Evolutionary conservation across 2,113 vertebrate genomes (phyloP), one percentile per base, ranked within the genome.

Genomic region (Rhinoderma darwinii): DNA sequence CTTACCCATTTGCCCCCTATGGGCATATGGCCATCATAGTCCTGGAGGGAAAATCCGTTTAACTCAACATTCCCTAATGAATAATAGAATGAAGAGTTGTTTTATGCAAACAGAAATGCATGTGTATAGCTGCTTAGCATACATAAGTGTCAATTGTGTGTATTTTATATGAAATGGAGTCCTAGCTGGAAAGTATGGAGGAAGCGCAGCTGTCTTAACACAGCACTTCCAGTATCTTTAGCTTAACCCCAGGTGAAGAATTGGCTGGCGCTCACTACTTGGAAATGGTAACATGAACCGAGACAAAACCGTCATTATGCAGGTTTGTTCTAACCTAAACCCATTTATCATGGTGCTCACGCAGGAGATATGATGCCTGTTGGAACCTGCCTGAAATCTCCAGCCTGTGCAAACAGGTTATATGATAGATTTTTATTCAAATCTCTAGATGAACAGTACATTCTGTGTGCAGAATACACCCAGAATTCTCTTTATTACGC

Each of bases 331-430:
- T 56, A n/a, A 68, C 47, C 77, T 32, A 54, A 82, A 61, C 37
- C 59, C 51, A 82, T 81, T 63, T 74, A 87, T 82, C 61, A 74
- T 50, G 78, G 78, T 74, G 66, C 66, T 74, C 35, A 74, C 20
- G 85, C 66, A 74, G 43, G 47, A 37, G 27, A 79, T 41, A 81
- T 17, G 37, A 27, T 81, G 43, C 85, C 32, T 86, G 85, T 72
- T 35, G 32, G 27, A 74, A 74, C 85, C 85, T 87, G 85, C 30
- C 68, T 20, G 44, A 25, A 41, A 50, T 39, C 22, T 59, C 25
- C 50, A 61, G n/a, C 85, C 51, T 72, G 76, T 25, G 59, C 35
- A 44, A 75, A 87, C 85, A 82, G 78, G 85, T 87, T 87, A n/a
- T 73, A 5, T 47, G 54, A 77, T 32, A 41, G 37, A 56, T 74